Base-by-base conservation (phyloP, 2,113 vertebrate species). In the Prionailurus bengalensis region DNA sequence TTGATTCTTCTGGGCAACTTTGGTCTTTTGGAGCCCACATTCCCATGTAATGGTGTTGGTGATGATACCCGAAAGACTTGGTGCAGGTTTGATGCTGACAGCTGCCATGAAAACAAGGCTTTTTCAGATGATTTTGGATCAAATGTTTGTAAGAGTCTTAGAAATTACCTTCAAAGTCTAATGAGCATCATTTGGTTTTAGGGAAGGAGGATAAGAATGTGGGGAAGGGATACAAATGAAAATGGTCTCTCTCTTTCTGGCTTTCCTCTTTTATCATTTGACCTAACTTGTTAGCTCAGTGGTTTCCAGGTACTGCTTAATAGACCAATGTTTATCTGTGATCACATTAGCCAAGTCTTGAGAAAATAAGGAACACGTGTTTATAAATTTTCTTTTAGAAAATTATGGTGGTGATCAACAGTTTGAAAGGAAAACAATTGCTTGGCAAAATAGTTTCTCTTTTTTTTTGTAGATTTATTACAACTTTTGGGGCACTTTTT, bases 371-470 rank as follows among this genome's bases (percentile, higher is more conserved):
- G 7, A 83, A 78, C 74, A 65, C 33, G 14, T 55, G 21, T 92
- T 92, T 73, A 53, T 83, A 93, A 82, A 58, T 63, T 71, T 73
- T 63, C 11, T 86, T 92, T 92, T 73, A 74, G 29, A 42, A 85
- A 94, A 94, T 89, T 65, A 17, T 66, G 36, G 9, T 71, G 13
- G 58, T 94, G 81, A 83, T 80, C 33, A 74, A 42, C 33, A 82
- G 15, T 23, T 66, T 94, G 66, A 95, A 95, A 96, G 29, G 51
- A n/a, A 97, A 97, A 39, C 4, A 89, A 71, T 71, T 74, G 31
- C 42, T 81, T 96, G 66, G n/a, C 13, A 91, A 91, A 95, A 88
- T 71, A 65, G 25, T 70, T 79, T 73, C 83, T 58, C 12, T n/a
- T 79, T 45, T 79, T 45, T 5, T 96, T 71, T 94, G 8, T 92